A percentile compares a stretch with the other conserved stretches of the same genome.
phyloP scores from a whole-genome alignment of 2,113 vertebrate species.

The Sylvia atricapilla region DNA sequence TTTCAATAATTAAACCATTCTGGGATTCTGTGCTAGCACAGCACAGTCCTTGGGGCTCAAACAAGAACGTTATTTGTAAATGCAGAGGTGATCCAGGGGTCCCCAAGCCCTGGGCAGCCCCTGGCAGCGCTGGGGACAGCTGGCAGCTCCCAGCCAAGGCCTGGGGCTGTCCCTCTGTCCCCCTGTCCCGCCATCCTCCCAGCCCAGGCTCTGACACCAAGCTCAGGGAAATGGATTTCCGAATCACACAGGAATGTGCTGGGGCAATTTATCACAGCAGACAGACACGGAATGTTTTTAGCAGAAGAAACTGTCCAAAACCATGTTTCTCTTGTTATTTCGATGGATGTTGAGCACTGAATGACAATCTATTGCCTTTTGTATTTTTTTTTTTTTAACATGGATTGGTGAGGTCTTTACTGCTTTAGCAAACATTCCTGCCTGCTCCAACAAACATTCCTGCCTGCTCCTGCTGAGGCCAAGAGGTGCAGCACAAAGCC shows the following conservation, averaged over 20 bases:
- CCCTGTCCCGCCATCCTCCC: rapidly evolving
- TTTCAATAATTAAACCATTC: not conserved
- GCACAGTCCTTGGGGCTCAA: no score
- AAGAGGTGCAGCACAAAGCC: not conserved
- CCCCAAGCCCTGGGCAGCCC: not conserved
- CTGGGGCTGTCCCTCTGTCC: rapidly evolving
- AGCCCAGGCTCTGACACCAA: not conserved
- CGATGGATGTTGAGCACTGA: rapidly evolving
- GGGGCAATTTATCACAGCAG: not conserved
- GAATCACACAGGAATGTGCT: not conserved
- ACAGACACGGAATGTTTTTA: not conserved
- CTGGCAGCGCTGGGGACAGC: not conserved
- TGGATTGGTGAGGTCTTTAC: not conserved
- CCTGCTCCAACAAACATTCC: not conserved
- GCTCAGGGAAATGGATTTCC: not conserved
- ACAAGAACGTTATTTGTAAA: rapidly evolving
- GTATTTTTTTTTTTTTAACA: not conserved
- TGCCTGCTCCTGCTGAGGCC: not conserved
- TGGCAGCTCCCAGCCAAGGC: not conserved
- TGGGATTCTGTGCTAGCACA: not conserved
- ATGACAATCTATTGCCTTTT: not conserved
- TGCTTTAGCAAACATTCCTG: not conserved
- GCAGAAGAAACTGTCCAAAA: not conserved
- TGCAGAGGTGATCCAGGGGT: rapidly evolving
- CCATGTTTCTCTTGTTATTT: not conserved